phyloP scores from a whole-genome alignment of 2,797 vertebrate genomes.

The Dromococcyx pavoninus region DNA sequence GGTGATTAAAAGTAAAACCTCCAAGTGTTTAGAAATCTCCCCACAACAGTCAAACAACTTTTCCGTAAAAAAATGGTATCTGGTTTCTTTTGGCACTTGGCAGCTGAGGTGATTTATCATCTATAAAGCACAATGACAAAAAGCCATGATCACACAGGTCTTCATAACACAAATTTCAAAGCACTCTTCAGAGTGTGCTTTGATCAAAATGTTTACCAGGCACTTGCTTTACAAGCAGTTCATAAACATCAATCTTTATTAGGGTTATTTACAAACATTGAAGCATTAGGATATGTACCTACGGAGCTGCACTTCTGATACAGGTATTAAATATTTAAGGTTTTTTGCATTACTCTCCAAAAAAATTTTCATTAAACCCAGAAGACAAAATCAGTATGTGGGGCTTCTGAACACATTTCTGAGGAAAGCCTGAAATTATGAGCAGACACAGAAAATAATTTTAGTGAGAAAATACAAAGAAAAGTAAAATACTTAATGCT shows the following conservation, averaged over 20 bases:
- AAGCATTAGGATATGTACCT: not conserved
- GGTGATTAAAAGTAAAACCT: not conserved
- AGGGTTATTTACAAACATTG: not conserved
- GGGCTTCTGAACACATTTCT: not conserved
- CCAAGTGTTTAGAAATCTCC: not conserved
- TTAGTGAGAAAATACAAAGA: not conserved
- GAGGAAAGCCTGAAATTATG: not conserved
- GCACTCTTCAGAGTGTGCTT: not conserved
- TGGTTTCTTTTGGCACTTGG: not conserved
- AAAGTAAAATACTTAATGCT: not conserved
- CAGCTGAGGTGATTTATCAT: slow-evolving; percentile 33
- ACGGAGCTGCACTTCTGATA: not conserved
- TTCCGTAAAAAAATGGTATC: not conserved
- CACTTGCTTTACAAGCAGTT: not conserved
- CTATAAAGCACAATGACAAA: not conserved
- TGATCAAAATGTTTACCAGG: slow-evolving; percentile 28
- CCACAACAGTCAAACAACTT: not conserved
- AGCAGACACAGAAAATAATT: not conserved
- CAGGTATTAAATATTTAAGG: not conserved
- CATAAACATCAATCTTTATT: slow-evolving; percentile 18
- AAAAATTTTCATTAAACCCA: not conserved
- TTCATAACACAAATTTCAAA: slow-evolving; percentile 37
- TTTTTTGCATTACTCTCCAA: not conserved
- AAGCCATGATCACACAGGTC: slow-evolving; percentile 1
- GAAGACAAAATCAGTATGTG: not conserved